Evolutionary conservation across 2,888 invertebrate species (phyloP).

Genomic region (Pardosa pseudoannulata): DNA sequence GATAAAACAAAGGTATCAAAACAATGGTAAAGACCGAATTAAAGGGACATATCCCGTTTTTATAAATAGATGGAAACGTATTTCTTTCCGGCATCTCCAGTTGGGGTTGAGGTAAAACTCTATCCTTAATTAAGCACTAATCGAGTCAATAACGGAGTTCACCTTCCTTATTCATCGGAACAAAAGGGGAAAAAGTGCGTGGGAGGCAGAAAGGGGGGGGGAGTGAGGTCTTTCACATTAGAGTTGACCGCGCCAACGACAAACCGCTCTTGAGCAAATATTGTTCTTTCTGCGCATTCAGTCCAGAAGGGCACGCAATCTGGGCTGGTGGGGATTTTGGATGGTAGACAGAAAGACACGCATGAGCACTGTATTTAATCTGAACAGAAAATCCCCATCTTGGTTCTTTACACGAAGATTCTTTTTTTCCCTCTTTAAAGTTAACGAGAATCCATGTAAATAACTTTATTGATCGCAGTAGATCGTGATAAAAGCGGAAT

Average conservation of each 20-base stretch:
- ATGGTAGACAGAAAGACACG: too few species aligned
- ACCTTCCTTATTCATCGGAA: not conserved
- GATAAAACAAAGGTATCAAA: too few species aligned
- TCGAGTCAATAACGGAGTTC: not conserved
- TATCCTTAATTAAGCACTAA: not conserved
- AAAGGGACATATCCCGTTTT: too few species aligned
- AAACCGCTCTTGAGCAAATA: not conserved
- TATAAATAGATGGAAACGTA: not conserved
- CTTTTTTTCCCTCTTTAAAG: too few species aligned
- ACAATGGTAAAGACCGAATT: too few species aligned
- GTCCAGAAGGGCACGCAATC: not conserved
- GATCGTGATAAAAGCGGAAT: too few species aligned
- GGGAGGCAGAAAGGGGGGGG: not conserved
- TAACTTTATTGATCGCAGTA: too few species aligned
- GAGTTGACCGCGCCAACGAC: slow-evolving; percentile 1
- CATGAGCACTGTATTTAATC: too few species aligned
- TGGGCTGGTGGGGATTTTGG: not conserved
- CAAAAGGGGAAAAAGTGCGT: too few species aligned
- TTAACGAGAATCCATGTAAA: too few species aligned
- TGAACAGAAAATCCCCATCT: too few species aligned
- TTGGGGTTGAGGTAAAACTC: not conserved
- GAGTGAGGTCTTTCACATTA: not conserved
- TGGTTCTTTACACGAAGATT: too few species aligned
- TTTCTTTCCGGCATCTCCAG: not conserved
- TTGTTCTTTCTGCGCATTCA: not conserved